phyloP scores from a whole-genome alignment of 2,113 vertebrate species.

The Casuarius casuarius region DNA sequence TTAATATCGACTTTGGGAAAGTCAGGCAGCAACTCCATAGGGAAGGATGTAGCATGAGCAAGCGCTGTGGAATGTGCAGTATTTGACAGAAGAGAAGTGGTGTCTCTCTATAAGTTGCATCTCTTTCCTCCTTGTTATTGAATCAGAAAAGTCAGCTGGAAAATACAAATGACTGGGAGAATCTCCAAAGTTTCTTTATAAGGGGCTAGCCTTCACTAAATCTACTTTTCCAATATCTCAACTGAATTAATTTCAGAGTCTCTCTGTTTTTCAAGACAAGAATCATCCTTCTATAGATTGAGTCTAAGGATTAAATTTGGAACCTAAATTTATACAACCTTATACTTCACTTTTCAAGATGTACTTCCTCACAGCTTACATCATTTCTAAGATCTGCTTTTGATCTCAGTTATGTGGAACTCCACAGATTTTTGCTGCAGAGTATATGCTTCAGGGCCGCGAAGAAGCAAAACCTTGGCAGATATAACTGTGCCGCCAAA shows the following conservation, averaged over 20 bases:
- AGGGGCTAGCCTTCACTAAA: background rate
- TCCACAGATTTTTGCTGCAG: background rate
- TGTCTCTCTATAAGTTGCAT: slow-evolving; percentile 59
- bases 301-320: background rate
- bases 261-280: background rate
- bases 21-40: slow-evolving; percentile 83
- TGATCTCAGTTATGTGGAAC: background rate
- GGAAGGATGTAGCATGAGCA: slow-evolving; percentile 88
- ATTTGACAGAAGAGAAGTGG: slow-evolving; percentile 79
- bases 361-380: background rate
- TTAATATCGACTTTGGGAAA: slow-evolving; percentile 99
- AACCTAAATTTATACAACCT: background rate
- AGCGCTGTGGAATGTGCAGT: slow-evolving; percentile 89
- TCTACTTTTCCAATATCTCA: background rate
- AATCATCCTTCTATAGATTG: background rate
- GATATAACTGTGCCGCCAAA: background rate
- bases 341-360: background rate
- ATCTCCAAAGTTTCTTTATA: background rate
- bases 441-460: background rate
- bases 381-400: background rate
- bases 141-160: background rate
- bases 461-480: background rate
- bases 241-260: background rate
- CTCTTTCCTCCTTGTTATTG: slow-evolving; percentile 20
- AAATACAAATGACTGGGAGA: background rate